These are phyloP conservation scores for Mylabris phalerata DNA, from an alignment of 1,140 invertebrate genomes.

Conservation along the genomic window DNA sequence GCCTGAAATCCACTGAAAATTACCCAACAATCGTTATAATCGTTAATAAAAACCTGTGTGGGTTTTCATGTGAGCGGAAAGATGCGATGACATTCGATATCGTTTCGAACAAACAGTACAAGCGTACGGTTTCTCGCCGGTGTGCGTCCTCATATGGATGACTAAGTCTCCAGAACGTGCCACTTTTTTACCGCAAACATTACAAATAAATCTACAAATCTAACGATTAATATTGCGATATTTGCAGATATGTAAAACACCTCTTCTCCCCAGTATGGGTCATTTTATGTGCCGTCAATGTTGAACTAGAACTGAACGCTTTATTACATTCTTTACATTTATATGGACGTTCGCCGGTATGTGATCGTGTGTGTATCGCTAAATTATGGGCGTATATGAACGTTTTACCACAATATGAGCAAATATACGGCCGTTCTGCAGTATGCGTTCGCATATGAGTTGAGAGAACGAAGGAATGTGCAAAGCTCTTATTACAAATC, in stretches of 20 bases:
- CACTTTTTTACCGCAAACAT: constrained; percentile 30
- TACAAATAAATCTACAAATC: constrained; percentile 21
- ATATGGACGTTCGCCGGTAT: constrained; percentile 50
- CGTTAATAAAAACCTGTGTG: constrained; percentile 47
- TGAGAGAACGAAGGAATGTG: constrained; percentile 54
- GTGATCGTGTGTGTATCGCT: constrained; percentile 76
- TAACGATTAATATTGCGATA: neutral
- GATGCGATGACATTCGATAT: constrained; percentile 64
- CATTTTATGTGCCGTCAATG: constrained; percentile 77
- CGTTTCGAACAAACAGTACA: constrained; percentile 54
- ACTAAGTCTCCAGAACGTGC: constrained; percentile 29
- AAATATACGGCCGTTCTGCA: constrained; percentile 58
- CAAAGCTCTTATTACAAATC: constrained; percentile 50
- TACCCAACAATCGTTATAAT: constrained; percentile 1
- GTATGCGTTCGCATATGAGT: constrained; percentile 58
- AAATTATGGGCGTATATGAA: constrained; percentile 71
- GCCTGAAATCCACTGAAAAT: neutral
- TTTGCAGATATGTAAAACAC: neutral
- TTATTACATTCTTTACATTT: constrained; percentile 56
- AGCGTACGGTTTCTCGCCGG: constrained; percentile 62
- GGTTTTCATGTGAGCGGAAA: constrained; percentile 76
- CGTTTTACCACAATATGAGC: constrained; percentile 51
- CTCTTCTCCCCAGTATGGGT: constrained; percentile 54
- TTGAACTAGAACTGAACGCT: constrained; percentile 58
- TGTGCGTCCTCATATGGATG: constrained; percentile 50